phyloP scores from a whole-genome alignment of 1,140 invertebrate species.

The Plectrocnemia conspersa region DNA sequence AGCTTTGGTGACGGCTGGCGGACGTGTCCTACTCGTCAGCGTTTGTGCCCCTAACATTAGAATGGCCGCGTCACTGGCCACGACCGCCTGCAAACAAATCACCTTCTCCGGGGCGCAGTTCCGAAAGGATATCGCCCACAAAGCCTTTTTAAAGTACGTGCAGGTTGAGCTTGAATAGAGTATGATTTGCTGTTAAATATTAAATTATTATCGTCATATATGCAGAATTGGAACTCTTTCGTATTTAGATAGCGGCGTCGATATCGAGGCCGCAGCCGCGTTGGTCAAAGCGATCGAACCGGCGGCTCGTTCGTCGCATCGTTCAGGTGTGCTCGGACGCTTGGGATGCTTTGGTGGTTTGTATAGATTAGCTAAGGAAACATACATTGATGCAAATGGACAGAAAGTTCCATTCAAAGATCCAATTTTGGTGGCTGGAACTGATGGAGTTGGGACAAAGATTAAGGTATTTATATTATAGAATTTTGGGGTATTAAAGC shows the following conservation, averaged over 20 bases:
- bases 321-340: constrained; percentile 68
- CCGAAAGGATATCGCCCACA: constrained; percentile 85
- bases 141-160: constrained; percentile 74
- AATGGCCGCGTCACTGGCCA: constrained; percentile 67
- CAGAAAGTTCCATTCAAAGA: constrained; percentile 57
- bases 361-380: constrained; percentile 67
- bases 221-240: constrained; percentile 56
- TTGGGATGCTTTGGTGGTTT: constrained; percentile 92
- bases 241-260: constrained; percentile 89
- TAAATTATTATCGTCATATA: neutral
- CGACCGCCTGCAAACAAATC: constrained; percentile 62
- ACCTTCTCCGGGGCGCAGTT: constrained; percentile 81
- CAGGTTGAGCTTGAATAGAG: neutral
- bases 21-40: constrained; percentile 82
- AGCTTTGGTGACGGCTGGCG: constrained; percentile 81
- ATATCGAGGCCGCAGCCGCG: constrained; percentile 85
- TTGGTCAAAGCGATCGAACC: constrained; percentile 82
- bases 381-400: constrained; percentile 33
- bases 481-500: too few species aligned
- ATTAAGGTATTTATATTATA: too few species aligned
- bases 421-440: constrained; percentile 87
- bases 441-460: constrained; percentile 93
- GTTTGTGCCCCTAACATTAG: constrained; percentile 63
- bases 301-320: constrained; percentile 62
- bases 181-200: neutral